Base-by-base conservation (phyloP, 2,888 invertebrate species). In the Pegoplata infirma region DNA sequence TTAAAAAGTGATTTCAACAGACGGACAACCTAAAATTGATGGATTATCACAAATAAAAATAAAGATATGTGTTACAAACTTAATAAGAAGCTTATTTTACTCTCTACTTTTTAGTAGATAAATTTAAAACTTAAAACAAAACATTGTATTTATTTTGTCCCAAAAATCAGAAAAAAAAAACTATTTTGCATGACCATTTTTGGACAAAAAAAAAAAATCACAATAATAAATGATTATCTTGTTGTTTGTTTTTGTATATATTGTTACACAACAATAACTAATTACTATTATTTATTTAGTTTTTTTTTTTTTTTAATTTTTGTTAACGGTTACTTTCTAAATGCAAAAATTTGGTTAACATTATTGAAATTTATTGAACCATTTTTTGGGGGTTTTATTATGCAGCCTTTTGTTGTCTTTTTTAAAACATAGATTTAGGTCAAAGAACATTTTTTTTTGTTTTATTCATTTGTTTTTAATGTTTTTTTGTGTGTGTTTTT, bases 361-460 rank as follows among this genome's bases (percentile, higher is more conserved):
- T 17, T 51, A 23, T 68, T 75, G n/a, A 56, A 75, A 68, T 44
- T 75, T 68, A 75, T 75, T 68, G 63, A 75, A 63, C 40, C 75
- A 68, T 75, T 32, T 17, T 44, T 59, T 55, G 6, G n/a, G n/a
- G n/a, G n/a, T 19, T 32, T 5, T 19, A 55, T 40, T 47, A 14
- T 19, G 6, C 21, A 53, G 47, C 14, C 6, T 59, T 71, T 55
- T n/a, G n/a, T 21, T 8, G 17, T 8, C 36, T 69, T 63, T 49
- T 59, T 53, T 14, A n/a, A 28, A 21, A 17, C 12, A 2, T 19
- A 16, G 16, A 69, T 68, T 63, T 72, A 17, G 66, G 77, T 58
- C 63, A 68, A 56, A 64, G 68, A 53, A 73, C 51, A 71, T 56
- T 53, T 46, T 67, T 51, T 5, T 28, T n/a, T n/a, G n/a, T n/a